Conservation (phyloP, 1,140 invertebrate genomes). For the Tetramorium simillimum region DNA sequence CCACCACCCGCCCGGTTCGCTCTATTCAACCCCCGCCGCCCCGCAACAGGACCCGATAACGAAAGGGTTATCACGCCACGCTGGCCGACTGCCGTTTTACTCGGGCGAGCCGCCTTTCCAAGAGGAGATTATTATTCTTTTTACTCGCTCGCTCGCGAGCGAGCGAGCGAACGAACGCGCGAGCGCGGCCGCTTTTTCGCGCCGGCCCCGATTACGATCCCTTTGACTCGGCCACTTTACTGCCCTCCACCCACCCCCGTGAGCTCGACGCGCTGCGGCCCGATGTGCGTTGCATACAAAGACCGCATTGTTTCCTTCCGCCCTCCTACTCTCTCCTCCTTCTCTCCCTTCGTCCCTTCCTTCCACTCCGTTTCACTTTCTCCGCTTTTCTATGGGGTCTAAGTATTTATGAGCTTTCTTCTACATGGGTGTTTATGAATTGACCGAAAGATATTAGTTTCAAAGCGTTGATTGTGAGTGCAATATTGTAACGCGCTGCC, state of each 20-base stretch:
- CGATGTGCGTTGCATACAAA: conserved; percentile 67
- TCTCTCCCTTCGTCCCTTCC: not conserved
- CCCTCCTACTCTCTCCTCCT: not conserved
- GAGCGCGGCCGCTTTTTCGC: conserved; percentile 70
- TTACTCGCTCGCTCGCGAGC: conserved; percentile 60
- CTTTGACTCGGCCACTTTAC: conserved; percentile 81
- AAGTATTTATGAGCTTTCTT: conserved; percentile 15
- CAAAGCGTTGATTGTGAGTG: not conserved
- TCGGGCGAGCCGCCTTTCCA: conserved; percentile 67
- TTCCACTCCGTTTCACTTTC: conserved; percentile 33
- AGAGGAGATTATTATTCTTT: conserved; percentile 81
- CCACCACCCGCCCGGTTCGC: conserved; percentile 46
- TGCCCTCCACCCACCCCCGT: conserved; percentile 63
- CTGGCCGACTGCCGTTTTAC: conserved; percentile 76
- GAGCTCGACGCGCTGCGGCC: not conserved
- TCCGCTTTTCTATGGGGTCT: conserved; percentile 31
- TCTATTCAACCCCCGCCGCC: conserved; percentile 72
- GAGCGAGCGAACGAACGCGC: not conserved
- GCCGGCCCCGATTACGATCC: conserved; percentile 78
- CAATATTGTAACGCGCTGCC: too few relatives aligned
- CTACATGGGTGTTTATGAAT: not conserved
- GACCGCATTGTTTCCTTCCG: conserved; percentile 75
- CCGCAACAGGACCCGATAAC: conserved; percentile 79
- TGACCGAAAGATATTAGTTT: not conserved
- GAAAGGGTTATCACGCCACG: conserved; percentile 84